These are phyloP conservation scores for Hermaeophaga mercurialis DNA, from an alignment of 2,888 invertebrate genomes.

Conservation along the genomic window DNA sequence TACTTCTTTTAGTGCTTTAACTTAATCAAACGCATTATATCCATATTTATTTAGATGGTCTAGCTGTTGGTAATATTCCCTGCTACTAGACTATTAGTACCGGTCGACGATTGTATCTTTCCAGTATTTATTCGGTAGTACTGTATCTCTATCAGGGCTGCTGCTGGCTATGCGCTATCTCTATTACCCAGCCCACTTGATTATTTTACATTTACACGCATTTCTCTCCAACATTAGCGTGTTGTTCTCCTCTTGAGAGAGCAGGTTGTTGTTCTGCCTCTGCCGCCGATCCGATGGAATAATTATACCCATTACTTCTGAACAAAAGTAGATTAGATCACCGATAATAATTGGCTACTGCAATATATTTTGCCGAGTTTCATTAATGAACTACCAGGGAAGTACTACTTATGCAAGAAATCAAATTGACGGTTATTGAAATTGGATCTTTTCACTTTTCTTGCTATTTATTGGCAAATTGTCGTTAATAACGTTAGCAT, in stretches of 20 bases:
- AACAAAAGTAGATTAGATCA: slow-evolving; percentile 50
- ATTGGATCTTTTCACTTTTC: slow-evolving; percentile 19
- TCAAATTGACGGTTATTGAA: slow-evolving; percentile 12
- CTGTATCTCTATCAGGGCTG: slow-evolving; percentile 55
- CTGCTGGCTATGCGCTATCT: slow-evolving; percentile 55
- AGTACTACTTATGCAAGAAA: slow-evolving; percentile 21
- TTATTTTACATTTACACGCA: slow-evolving; percentile 58
- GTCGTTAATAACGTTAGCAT: slow-evolving; percentile 12
- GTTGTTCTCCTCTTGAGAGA: slow-evolving; percentile 32
- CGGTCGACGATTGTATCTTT: slow-evolving; percentile 32
- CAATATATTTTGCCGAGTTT: slow-evolving; percentile 44
- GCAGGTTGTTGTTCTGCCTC: slow-evolving; percentile 40
- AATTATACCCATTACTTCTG: slow-evolving; percentile 49
- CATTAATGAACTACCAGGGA: slow-evolving; percentile 41
- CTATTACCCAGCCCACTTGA: slow-evolving; percentile 55
- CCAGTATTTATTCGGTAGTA: slow-evolving; percentile 58
- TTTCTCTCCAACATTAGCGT: slow-evolving; percentile 43
- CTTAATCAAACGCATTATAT: too few species aligned
- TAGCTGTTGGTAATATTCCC: slow-evolving; percentile 1
- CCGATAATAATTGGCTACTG: slow-evolving; percentile 47
- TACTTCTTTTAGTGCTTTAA: too few species aligned
- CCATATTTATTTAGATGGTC: too few species aligned
- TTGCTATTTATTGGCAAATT: slow-evolving; percentile 10
- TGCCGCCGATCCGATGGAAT: slow-evolving; percentile 42
- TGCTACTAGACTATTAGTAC: slow-evolving; percentile 24